Conservation (phyloP, 92 coral and sea anemone species). For the Zoanthus sansibaricus region DNA sequence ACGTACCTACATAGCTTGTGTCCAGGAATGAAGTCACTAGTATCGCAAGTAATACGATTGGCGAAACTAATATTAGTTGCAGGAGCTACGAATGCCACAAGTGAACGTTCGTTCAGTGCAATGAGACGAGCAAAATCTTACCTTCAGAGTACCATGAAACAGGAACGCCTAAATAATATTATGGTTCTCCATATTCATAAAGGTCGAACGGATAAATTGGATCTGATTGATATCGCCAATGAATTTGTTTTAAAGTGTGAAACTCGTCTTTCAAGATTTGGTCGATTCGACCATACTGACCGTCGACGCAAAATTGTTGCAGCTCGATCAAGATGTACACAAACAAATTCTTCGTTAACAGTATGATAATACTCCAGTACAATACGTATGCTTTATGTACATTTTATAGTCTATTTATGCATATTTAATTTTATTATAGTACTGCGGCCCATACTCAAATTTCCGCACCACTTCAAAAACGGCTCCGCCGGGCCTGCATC, state of each 20-base stretch:
- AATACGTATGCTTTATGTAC: background rate
- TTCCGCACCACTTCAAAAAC: no score
- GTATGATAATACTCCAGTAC: background rate
- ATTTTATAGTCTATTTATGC: conserved; percentile 1
- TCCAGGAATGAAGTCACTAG: conserved; percentile 9
- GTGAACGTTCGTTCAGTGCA: conserved; percentile 3
- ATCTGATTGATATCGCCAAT: conserved; percentile 7
- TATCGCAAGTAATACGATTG: conserved; percentile 7
- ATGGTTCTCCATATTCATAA: conserved; percentile 6
- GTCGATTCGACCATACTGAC: conserved; percentile 9
- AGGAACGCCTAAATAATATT: conserved; percentile 6
- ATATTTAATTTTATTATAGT: background rate
- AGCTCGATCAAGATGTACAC: conserved; percentile 9
- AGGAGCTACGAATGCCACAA: conserved; percentile 9
- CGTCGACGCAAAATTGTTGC: conserved; percentile 6
- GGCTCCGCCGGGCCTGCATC: no score
- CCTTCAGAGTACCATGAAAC: conserved; percentile 9
- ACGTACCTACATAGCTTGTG: conserved; percentile 9
- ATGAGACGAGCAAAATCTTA: conserved; percentile 1
- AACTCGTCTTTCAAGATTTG: conserved; percentile 7
- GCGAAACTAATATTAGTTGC: conserved; percentile 7
- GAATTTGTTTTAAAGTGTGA: conserved; percentile 5
- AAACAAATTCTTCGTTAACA: conserved; percentile 2
- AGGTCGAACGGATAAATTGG: conserved; percentile 9
- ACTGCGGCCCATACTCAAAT: background rate